Conservation (phyloP, 2,888 invertebrate species). For the Drosophila helvetica region DNA sequence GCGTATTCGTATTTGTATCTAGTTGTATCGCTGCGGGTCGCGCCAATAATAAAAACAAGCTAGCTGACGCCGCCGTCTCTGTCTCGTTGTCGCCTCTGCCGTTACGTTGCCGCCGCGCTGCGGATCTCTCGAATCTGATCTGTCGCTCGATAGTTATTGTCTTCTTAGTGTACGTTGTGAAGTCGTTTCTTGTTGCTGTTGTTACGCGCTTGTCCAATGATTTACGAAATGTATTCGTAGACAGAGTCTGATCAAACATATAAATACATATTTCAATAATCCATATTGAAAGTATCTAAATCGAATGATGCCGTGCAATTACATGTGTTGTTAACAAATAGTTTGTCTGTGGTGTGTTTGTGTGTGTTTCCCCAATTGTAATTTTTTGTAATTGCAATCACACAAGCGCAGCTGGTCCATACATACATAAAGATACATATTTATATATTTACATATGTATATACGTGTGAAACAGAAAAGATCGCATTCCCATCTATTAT, state of each 20-base stretch:
- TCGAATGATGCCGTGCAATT: conserved; percentile 16
- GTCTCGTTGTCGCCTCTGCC: conserved; percentile 52
- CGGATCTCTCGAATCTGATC: conserved; percentile 34
- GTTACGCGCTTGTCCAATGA: conserved; percentile 69
- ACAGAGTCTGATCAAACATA: conserved; percentile 11
- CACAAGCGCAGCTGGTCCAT: conserved; percentile 7
- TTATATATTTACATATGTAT: conserved; percentile 1
- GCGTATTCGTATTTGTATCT: conserved; percentile 56
- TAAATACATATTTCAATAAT: conserved; percentile 10
- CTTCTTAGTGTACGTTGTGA: conserved; percentile 70
- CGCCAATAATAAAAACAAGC: conserved; percentile 69
- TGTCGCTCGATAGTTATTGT: conserved; percentile 56
- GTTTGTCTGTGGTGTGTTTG: conserved; percentile 42
- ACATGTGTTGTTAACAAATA: conserved; percentile 45
- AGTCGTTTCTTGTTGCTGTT: conserved; percentile 70
- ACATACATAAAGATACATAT: conserved; percentile 1
- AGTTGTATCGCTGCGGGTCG: conserved; percentile 38
- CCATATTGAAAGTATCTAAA: neutral
- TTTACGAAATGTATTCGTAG: conserved; percentile 56
- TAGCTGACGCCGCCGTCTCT: conserved; percentile 40
- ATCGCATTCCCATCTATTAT: conserved; percentile 4
- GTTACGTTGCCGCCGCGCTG: conserved; percentile 37
- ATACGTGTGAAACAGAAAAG: conserved; percentile 19
- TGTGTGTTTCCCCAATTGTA: conserved; percentile 49
- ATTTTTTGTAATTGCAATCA: conserved; percentile 56